Evolutionary conservation across 2,797 vertebrate genomes (phyloP), one percentile per base, ranked within the genome.

Genomic region (Cossypha caffra): DNA sequence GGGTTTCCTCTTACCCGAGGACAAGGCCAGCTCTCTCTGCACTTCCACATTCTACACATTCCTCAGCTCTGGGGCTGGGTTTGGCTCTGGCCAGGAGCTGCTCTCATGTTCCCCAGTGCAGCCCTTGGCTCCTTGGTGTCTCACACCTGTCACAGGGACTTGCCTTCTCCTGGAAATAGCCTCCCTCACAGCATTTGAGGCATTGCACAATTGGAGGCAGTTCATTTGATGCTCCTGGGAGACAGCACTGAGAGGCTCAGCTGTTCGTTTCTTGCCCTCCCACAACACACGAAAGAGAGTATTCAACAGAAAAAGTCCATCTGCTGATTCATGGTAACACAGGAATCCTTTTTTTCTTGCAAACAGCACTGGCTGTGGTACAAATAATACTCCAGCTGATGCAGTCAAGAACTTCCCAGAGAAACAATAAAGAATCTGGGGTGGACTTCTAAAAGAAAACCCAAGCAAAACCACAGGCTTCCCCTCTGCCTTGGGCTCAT

Each of bases 21-120:
- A 97, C 93, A 96, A 91, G 84, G 92, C 55, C 55, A 76, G 81
- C 90, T 89, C 93, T 95, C 85, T 95, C 84, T 89, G 64, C 88
- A 93, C 86, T 97, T 97, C 95, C 93, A 95, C 88, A 80, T 95
- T 96, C 80, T 73, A 57, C 47, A 20, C 82, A 78, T 96, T 96
- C 83, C 61, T n/a, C 69, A 58, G 80, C 86, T 43, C 86, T 4
- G 31, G 61, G 55, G 74, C 79, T 88, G 91, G 78, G 37, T 40
- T 59, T 7, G 8, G 89, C 78, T 40, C 40, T 16, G 73, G 63
- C 15, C 0, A 79, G 59, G 71, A 85, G 85, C 20, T 9, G 72
- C 82, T 95, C 78, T 85, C 47, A 47, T 4, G 52, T 92, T 87
- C 42, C 47, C 1, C 78, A 52, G 75, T 1, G 31, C 73, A 37